Percentiles rank a stretch among this genome's conserved stretches.
phyloP scores from a whole-genome alignment of 2,797 vertebrate species.

The Decapterus maruadsi region DNA sequence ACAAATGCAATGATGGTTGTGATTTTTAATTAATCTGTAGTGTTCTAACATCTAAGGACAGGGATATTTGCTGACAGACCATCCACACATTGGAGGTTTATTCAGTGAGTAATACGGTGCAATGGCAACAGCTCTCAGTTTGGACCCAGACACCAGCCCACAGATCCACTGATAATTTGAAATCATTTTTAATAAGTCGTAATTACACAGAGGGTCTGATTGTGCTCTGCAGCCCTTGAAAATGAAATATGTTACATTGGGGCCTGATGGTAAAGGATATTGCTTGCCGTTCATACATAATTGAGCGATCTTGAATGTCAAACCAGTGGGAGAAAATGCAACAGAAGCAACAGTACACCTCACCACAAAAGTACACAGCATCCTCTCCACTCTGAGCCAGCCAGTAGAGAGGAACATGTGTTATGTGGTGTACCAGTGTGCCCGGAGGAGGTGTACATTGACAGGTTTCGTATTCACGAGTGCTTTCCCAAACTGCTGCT shows the following conservation, averaged over 20 bases:
- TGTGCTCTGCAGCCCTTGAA: constrained; percentile 88
- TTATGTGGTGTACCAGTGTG: constrained; percentile 81
- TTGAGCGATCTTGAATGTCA: constrained; percentile 91
- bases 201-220: constrained; percentile 88
- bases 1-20: constrained; percentile 46
- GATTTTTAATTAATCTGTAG: constrained; percentile 70
- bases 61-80: constrained; percentile 72
- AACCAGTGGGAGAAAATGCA: constrained; percentile 89
- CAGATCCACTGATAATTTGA: constrained; percentile 87
- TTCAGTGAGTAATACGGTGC: constrained; percentile 67
- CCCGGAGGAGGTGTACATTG: constrained; percentile 74
- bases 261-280: constrained; percentile 90
- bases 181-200: constrained; percentile 90
- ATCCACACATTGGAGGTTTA: constrained; percentile 76
- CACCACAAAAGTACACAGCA: constrained; percentile 81
- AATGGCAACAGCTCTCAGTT: constrained; percentile 77
- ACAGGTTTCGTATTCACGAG: constrained; percentile 62
- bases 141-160: constrained; percentile 83
- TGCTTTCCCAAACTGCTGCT: constrained; percentile 57
- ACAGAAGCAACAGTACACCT: constrained; percentile 85
- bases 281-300: constrained; percentile 91
- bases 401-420: constrained; percentile 77
- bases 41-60: constrained; percentile 64
- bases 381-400: constrained; percentile 68
- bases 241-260: constrained; percentile 89